Evolutionary conservation across 2,888 invertebrate species (phyloP), one percentile per base, ranked within the genome.

Genomic region (Ectemnius continuus): DNA sequence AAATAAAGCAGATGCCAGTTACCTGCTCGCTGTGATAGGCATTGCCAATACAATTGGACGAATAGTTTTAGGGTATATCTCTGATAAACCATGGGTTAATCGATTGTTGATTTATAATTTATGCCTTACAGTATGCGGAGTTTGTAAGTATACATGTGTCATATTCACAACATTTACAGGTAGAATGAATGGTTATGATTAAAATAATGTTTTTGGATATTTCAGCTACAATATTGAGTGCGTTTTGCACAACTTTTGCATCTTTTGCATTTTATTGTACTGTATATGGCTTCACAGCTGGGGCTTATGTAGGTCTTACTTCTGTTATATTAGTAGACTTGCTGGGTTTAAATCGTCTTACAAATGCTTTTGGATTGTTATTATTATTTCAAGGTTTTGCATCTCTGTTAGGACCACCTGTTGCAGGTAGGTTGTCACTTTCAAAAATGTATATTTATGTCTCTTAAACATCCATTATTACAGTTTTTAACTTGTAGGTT

Each of bases 221-320:
- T 58, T 56, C 92, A 95, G 97, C 95, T 75, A 98, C 98, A 26
- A 94, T 94, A 48, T 90, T 97, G 86, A 95, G 96, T 89, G 95
- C 96, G 88, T 93, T 94, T 79, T 97, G 96, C 91, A 91, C 91
- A 83, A 94, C 94, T 84, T 97, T 96, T 91, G 91, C 93, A 86
- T 92, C 95, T 8, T 93, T 98, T 85, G 94, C 95, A 20, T 85
- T 95, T 67, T 99, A 97, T 91, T 94, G 96, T 26, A 92, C 93
- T 47, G 92, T 95, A 11, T 98, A 96, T 89, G 98, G 98, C 66
- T 96, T 97, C 87, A 96, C 97, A 18, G 97, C 97, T 86, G 98
- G 98, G 81, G 98, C 98, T 72, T 99, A 98, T 90, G 98, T 98
- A 61, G 98, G 98, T n/a, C 93, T 99, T 65, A 98, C 98, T 2